Percentiles rank a stretch among this genome's conserved stretches.
phyloP scores from a whole-genome alignment of 92 coral and sea anemone species.

The Palythoa heliodiscus region DNA sequence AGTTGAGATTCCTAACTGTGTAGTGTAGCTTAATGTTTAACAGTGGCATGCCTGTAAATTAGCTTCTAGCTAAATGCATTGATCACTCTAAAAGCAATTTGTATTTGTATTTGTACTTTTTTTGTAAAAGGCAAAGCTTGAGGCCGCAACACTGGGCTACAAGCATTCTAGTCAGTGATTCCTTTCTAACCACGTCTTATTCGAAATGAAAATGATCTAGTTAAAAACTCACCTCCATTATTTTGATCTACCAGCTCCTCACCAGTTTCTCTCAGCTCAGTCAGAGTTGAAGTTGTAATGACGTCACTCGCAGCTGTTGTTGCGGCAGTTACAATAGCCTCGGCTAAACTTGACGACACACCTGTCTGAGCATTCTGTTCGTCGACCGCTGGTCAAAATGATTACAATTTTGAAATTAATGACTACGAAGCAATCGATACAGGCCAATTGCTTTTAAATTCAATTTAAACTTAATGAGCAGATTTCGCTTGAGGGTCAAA shows the following conservation, averaged over 20 bases:
- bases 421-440: neutral
- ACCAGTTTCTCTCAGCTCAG: constrained; percentile 53
- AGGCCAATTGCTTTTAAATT: neutral
- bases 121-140: too few species aligned
- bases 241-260: constrained; percentile 44
- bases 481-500: too few species aligned
- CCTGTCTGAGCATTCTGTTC: constrained; percentile 97
- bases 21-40: too few species aligned
- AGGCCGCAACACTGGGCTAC: too few species aligned
- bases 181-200: neutral
- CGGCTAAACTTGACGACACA: constrained; percentile 75
- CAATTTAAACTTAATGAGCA: neutral
- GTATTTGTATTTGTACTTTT: too few species aligned
- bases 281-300: constrained; percentile 61
- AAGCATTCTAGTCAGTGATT: too few species aligned
- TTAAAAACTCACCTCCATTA: constrained; percentile 17
- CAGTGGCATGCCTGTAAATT: too few species aligned
- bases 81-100: too few species aligned
- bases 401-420: neutral
- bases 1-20: too few species aligned
- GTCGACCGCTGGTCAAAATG: constrained; percentile 81
- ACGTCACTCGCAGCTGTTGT: constrained; percentile 77
- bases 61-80: too few species aligned
- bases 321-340: constrained; percentile 95
- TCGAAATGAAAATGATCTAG: neutral